Percentiles rank a stretch among this genome's conserved stretches.
phyloP scores from a whole-genome alignment of 2,113 vertebrate species.

The Zosterops japonicus region DNA sequence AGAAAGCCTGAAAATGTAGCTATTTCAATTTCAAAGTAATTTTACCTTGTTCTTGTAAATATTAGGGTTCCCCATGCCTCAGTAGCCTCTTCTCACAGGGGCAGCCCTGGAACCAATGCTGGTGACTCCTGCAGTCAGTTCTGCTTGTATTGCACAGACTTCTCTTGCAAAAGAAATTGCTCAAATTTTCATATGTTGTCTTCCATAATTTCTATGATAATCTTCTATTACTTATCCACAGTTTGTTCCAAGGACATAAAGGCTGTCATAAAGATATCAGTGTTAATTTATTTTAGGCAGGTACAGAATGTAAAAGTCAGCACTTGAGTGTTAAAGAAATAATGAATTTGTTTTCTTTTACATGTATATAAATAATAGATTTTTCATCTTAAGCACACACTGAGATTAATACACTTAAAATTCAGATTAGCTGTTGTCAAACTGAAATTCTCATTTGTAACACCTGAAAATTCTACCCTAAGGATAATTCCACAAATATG shows the following conservation, averaged over 20 bases:
- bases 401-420: not conserved
- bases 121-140: not conserved
- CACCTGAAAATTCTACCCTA: not conserved
- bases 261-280: not conserved
- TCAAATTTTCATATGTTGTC: not conserved
- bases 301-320: not conserved
- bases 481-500: not conserved
- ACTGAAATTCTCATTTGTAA: not conserved
- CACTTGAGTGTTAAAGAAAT: not conserved
- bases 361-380: rapidly evolving
- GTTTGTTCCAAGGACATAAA: not conserved
- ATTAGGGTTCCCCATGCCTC: not conserved
- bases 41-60: not conserved
- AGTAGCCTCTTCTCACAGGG: not conserved
- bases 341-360: not conserved
- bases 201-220: not conserved
- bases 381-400: not conserved
- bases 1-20: not conserved
- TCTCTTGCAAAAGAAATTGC: not conserved
- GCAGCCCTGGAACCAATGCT: not conserved
- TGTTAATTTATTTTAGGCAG: not conserved
- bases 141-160: not conserved
- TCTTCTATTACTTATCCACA: not conserved
- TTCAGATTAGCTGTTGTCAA: not conserved
- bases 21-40: not conserved